Base-by-base conservation (phyloP, 1,140 invertebrate species). In the Micrasema longulum region DNA sequence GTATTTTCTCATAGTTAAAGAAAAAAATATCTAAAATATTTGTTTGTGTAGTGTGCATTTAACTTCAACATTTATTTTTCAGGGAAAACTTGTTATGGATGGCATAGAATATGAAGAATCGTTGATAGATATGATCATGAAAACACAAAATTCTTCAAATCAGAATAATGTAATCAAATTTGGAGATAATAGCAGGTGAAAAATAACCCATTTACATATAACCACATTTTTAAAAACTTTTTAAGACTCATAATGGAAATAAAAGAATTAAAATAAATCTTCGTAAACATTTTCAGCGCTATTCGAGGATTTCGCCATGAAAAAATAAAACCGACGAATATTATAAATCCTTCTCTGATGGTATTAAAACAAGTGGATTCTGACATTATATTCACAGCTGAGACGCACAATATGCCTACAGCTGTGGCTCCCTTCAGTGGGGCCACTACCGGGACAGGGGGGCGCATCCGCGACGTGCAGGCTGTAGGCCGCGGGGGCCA, bases 361-460 rank as follows among this genome's bases (percentile, higher is more conserved):
- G 73, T 82, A 9, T 72, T 88, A 43, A 78, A 88, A 36, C 76
- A 84, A 7, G 81, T 86, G 0, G 86, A 90, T n/a, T 91, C 92
- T 5, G 95, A 99, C 84, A 89, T 99, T n/a, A 97, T 98, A 78
- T 99, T 99, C 77, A 99, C 97, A 6, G 97, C 97, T 0, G 97
- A 99, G 85, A 99, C 97, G 0, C 97, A 99, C 81, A 99, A 99
- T 80, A 99, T 99, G 87, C 97, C 97, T 5, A 99, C 97, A 43
- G 97, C 95, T 48, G 92, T 95, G 48, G 92, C 94, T 5, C 94
- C 94, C 0, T 96, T 96, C 77, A 97, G 96, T 86, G 97, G 97
- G 3, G 97, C 97, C 0, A 97, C 97, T 0, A 98, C 97, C 6
- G 97, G 97, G 18, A 98, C 97, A 31, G 97, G 97, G 2, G 97